A percentile compares a stretch with the other conserved stretches of the same genome.
Conservation (phyloP, 2,113 vertebrate species). For the Guaruba guarouba region DNA sequence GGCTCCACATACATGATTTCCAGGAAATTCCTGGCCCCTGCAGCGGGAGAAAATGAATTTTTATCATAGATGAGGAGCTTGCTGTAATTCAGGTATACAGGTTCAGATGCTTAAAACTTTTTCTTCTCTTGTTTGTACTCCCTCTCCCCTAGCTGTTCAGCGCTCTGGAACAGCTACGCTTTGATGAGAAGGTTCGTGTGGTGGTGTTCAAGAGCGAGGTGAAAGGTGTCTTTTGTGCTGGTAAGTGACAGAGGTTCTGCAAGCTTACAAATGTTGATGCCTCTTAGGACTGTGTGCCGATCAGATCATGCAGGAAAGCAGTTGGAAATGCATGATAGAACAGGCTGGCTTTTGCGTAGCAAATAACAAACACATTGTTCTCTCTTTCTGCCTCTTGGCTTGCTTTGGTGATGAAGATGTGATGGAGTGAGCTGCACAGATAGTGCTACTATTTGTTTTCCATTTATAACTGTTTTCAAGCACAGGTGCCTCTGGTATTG, state of each 20-base stretch:
- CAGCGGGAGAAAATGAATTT: not conserved
- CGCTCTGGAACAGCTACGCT: constrained; percentile 76
- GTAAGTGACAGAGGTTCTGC: constrained; percentile 66
- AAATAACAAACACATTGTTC: not conserved
- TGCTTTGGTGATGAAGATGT: not conserved
- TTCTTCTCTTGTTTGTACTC: not conserved
- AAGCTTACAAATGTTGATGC: not conserved
- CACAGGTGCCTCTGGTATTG: not conserved
- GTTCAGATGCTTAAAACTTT: not conserved
- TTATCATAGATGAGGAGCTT: not conserved
- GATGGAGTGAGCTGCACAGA: not conserved
- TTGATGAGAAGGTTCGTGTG: constrained; percentile 78
- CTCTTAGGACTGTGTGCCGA: not conserved
- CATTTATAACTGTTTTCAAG: not conserved
- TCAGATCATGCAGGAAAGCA: not conserved
- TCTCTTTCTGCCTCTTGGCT: not conserved
- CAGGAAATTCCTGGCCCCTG: not conserved
- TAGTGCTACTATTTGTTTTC: not conserved
- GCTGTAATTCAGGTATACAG: not conserved
- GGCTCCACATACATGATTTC: not conserved
- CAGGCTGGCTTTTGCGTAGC: not conserved
- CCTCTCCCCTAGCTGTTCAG: constrained; percentile 78
- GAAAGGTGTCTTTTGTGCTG: constrained; percentile 92
- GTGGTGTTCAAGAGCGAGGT: constrained; percentile 89
- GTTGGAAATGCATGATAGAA: not conserved